Evolutionary conservation across 2,113 vertebrate genomes (phyloP).

Genomic region (Vombatus ursinus): DNA sequence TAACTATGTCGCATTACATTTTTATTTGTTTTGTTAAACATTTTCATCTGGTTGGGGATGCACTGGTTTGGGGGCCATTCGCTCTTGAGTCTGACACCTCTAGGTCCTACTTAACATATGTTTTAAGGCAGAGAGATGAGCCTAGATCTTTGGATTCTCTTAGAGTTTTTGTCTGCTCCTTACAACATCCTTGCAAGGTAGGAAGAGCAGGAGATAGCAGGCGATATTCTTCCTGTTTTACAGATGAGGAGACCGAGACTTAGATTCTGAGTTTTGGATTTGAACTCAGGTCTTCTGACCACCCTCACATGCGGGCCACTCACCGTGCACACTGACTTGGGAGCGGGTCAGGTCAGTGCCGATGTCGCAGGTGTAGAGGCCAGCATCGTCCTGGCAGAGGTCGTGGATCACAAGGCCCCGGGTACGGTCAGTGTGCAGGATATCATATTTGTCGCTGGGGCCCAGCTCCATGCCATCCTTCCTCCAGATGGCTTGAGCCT

Average conservation of each 20-base stretch:
- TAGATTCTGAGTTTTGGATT: not conserved
- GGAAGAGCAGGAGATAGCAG: not conserved
- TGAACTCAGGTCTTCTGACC: not conserved
- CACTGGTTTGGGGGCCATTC: not conserved
- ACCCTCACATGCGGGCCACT: slow-evolving; percentile 40
- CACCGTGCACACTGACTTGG: slow-evolving; percentile 93
- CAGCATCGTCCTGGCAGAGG: slow-evolving; percentile 88
- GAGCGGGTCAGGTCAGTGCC: slow-evolving; percentile 91
- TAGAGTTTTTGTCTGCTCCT: not conserved
- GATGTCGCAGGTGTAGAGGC: slow-evolving; percentile 92
- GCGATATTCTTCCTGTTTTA: not conserved
- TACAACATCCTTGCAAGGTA: not conserved
- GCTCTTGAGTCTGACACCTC: not conserved
- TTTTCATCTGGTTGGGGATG: not conserved
- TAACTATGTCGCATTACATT: not conserved
- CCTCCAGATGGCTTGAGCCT: slow-evolving; percentile 90
- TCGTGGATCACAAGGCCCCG: slow-evolving; percentile 91
- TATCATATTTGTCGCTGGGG: slow-evolving; percentile 90
- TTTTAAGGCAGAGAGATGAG: not conserved
- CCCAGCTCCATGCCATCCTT: slow-evolving; percentile 90
- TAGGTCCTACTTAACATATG: not conserved
- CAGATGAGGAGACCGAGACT: not conserved
- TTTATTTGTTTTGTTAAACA: not conserved
- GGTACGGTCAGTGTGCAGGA: slow-evolving; percentile 88
- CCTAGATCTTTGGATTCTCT: not conserved